Conservation (phyloP, 2,797 vertebrate genomes). For the Synaphobranchus kaupii region DNA sequence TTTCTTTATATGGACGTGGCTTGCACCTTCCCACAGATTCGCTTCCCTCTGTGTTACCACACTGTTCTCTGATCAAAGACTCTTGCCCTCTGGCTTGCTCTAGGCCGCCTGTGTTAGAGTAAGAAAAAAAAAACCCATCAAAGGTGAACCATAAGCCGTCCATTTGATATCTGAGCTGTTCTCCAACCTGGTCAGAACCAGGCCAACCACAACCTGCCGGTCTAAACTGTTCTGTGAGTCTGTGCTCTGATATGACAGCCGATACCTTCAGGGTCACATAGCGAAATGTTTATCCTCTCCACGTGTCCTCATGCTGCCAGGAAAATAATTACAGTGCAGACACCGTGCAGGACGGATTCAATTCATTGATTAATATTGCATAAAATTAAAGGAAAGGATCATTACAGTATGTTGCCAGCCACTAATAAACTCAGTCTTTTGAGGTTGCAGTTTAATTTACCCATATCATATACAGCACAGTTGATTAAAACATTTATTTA, state of each 20-base stretch:
- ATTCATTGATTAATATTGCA: neutral
- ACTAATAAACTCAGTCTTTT: neutral
- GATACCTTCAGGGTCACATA: neutral
- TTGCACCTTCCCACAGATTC: constrained; percentile 10
- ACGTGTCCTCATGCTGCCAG: neutral
- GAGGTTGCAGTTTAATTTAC: neutral
- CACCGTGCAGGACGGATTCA: neutral
- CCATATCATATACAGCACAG: neutral
- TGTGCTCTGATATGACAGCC: neutral
- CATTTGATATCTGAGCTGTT: constrained; percentile 6
- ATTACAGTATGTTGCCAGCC: neutral
- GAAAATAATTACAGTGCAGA: neutral
- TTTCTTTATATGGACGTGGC: constrained; percentile 10
- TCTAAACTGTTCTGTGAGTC: neutral
- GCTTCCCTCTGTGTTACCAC: neutral
- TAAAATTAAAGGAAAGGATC: neutral
- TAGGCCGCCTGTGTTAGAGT: neutral
- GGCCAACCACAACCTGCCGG: neutral
- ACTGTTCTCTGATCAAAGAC: neutral
- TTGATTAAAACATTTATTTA: neutral
- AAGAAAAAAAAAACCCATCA: neutral
- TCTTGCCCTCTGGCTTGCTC: neutral
- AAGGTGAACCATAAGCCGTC: neutral
- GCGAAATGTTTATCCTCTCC: neutral
- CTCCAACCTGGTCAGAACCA: neutral